Conservation (phyloP, 2,113 vertebrate species). For the Rafetus swinhoei region DNA sequence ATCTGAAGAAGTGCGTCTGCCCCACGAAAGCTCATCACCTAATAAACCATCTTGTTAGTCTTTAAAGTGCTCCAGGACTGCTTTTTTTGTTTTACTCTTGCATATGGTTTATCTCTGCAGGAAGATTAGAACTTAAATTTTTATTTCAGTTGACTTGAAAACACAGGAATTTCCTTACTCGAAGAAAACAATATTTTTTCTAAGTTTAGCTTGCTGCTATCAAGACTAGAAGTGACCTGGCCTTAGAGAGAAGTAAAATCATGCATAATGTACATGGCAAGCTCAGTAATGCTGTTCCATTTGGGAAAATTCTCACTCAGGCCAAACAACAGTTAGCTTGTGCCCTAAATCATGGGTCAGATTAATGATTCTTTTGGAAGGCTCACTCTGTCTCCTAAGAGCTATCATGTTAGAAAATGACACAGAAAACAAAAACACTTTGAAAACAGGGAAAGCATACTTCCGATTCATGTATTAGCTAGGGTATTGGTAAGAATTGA, state of each 20-base stretch:
- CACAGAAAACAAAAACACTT: background rate
- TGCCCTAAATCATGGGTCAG: background rate
- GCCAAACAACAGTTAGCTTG: background rate
- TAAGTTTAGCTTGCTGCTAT: background rate
- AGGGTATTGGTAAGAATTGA: conserved; percentile 13
- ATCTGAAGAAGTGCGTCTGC: no score
- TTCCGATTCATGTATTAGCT: conserved; percentile 47
- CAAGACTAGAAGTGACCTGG: background rate
- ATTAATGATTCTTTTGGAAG: background rate
- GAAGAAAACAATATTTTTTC: background rate
- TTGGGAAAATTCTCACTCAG: conserved; percentile 1
- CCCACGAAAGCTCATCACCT: no score
- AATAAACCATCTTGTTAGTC: no score
- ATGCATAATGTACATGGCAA: background rate
- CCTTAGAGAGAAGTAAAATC: background rate
- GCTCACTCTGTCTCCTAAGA: background rate
- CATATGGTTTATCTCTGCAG: background rate
- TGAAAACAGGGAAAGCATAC: conserved; percentile 57
- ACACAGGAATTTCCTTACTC: background rate
- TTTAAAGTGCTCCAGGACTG: no score
- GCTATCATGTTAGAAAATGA: background rate
- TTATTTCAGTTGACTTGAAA: background rate
- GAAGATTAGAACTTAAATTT: background rate
- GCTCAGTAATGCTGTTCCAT: background rate
- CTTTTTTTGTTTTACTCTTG: background rate